Conservation (phyloP, 2,888 invertebrate species). For the Tipula vernalis region DNA sequence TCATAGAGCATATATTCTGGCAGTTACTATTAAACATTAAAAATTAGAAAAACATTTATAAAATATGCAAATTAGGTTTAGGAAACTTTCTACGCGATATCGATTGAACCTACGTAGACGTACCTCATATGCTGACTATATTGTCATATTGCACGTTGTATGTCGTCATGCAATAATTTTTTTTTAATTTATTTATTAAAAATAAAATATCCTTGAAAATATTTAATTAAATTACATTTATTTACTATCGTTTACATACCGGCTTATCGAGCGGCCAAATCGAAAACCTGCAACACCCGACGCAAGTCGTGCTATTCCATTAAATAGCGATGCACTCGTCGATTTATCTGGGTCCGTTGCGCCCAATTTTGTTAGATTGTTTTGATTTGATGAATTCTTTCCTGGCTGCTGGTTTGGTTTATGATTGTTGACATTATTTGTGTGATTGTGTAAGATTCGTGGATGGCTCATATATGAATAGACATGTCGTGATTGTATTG, state of each 20-base stretch:
- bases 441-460: conserved; percentile 23
- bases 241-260: background rate
- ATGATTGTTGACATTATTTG: conserved; percentile 5
- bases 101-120: background rate
- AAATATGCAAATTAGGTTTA: background rate
- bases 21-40: background rate
- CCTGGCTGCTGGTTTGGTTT: background rate
- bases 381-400: background rate
- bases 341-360: background rate
- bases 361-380: background rate
- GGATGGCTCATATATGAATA: conserved; percentile 57
- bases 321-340: background rate
- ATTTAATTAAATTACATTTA: background rate
- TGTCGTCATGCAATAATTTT: background rate
- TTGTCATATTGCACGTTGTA: background rate
- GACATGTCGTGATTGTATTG: conserved; percentile 35
- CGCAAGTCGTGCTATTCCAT: background rate
- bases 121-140: background rate
- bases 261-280: background rate
- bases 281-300: conserved; percentile 9
- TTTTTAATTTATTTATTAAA: background rate
- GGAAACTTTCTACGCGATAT: background rate
- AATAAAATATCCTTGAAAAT: background rate
- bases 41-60: background rate
- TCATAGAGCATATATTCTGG: background rate